Evolutionary conservation across 2,888 invertebrate species (phyloP), one percentile per base, ranked within the genome.

Genomic region (Nowickia ferox): DNA sequence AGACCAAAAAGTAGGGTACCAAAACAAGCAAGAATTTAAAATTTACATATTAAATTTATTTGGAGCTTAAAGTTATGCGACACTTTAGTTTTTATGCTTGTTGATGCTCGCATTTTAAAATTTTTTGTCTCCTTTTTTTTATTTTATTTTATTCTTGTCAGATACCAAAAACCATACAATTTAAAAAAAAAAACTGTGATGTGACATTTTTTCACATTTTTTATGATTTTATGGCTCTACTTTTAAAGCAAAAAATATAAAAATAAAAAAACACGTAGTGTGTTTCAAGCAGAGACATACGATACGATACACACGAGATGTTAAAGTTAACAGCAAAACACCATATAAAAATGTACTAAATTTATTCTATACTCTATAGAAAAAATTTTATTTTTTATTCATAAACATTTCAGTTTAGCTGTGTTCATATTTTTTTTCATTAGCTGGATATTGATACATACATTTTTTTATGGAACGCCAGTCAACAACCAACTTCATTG

Each of bases 141-240:
- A n/a, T n/a, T n/a, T 68, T 59, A 42, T 42, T 63, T 48, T 15
- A 15, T 2, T 30, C 6, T 8, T 22, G 10, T 42, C n/a, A 22
- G 55, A 61, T 53, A 53, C 22, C 13, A 69, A 46, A 42, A 71
- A 46, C 11, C 53, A 38, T 44, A 61, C 81, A 81, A 68, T 68
- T 75, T 63, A 65, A 30, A 72, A 48, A 65, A n/a, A 72, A 42
- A 71, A 42, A 44, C 71, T 51, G 77, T 77, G 77, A 77, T 77
- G 71, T 77, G 77, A 83, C 77, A 83, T 66, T 77, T 83, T 77
- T 71, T 71, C 59, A 79, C 46, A 82, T 86, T 82, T 75, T 85
- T 86, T 83, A 86, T 68, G 86, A 79, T 79, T 83, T 86, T 86
- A 79, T 86, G n/a, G 40, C 59, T 57, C 66, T 51, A 75, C 63